These are phyloP conservation scores for Porites lutea DNA, from an alignment of 64 coral and sea anemone genomes.

Conservation along the genomic window DNA sequence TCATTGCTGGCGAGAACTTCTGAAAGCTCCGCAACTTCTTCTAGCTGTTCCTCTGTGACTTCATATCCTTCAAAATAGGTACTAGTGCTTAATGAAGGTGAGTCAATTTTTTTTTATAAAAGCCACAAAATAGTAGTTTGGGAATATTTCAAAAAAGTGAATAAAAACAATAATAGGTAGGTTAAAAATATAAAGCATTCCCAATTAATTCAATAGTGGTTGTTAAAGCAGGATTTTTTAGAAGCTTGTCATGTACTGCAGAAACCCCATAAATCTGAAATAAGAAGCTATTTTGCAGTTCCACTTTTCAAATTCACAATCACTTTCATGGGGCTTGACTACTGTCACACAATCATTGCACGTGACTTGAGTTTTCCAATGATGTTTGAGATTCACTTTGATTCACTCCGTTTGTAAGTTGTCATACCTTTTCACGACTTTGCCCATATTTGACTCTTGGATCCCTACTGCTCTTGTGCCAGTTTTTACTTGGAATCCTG, in stretches of 20 bases:
- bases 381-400: not conserved
- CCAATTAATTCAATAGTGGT: too few species aligned
- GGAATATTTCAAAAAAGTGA: constrained; percentile 21
- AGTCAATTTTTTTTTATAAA: constrained; percentile 6
- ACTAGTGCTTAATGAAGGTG: not conserved
- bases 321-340: not conserved
- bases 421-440: not conserved
- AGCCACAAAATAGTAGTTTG: constrained; percentile 5
- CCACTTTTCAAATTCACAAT: not conserved
- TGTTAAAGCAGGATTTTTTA: not conserved
- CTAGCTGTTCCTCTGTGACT: constrained; percentile 17
- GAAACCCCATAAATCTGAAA: not conserved
- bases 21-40: constrained; percentile 40
- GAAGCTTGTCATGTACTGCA: constrained; percentile 2
- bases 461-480: constrained; percentile 5
- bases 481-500: constrained; percentile 14
- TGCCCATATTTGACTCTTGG: not conserved
- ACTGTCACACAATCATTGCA: constrained; percentile 1
- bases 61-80: constrained; percentile 6
- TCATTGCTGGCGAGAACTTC: constrained; percentile 16
- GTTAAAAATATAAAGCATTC: not conserved
- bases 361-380: not conserved
- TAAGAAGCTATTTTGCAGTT: constrained; percentile 9
- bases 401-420: not conserved
- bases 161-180: constrained; percentile 15